These are phyloP conservation scores for Drosophila fulvimacula DNA, from an alignment of 2,888 invertebrate species.

Conservation along the genomic window DNA sequence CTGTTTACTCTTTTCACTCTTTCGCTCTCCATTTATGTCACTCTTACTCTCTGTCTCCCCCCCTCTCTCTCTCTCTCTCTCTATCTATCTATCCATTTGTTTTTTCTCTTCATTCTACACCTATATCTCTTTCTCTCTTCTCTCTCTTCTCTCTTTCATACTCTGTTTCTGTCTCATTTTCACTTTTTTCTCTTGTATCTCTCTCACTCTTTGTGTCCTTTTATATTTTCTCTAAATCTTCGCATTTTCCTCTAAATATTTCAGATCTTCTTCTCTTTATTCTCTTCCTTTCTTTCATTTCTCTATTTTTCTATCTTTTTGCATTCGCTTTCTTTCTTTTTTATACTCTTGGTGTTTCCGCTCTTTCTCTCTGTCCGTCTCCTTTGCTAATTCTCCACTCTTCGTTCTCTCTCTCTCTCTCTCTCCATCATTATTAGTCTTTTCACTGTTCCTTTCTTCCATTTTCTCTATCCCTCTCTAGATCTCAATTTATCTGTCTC, in stretches of 20 bases:
- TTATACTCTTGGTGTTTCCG: too few relatives aligned
- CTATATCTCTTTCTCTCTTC: neutral
- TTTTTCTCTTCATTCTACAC: neutral
- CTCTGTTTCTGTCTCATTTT: neutral
- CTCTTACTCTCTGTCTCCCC: neutral
- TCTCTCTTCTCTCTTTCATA: neutral
- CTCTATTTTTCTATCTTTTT: neutral
- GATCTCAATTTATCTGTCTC: neutral
- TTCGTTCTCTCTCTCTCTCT: neutral
- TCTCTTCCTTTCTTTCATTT: neutral
- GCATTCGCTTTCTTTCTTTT: neutral
- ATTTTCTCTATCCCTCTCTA: neutral
- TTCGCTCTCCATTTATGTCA: too few relatives aligned
- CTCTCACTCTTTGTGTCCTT: neutral
- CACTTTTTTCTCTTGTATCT: neutral
- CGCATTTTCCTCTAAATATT: neutral
- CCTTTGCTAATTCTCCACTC: too few relatives aligned
- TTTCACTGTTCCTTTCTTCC: too few relatives aligned
- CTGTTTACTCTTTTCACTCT: too few relatives aligned
- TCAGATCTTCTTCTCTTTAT: too few relatives aligned
- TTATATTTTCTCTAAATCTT: neutral
- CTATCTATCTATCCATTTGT: neutral
- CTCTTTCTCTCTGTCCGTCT: neutral
- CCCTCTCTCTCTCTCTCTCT: neutral
- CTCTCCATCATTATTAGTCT: neutral